A percentile compares a stretch with the other conserved stretches of the same genome.
phyloP scores from a whole-genome alignment of 2,113 vertebrate genomes.

The Phoxinus phoxinus region DNA sequence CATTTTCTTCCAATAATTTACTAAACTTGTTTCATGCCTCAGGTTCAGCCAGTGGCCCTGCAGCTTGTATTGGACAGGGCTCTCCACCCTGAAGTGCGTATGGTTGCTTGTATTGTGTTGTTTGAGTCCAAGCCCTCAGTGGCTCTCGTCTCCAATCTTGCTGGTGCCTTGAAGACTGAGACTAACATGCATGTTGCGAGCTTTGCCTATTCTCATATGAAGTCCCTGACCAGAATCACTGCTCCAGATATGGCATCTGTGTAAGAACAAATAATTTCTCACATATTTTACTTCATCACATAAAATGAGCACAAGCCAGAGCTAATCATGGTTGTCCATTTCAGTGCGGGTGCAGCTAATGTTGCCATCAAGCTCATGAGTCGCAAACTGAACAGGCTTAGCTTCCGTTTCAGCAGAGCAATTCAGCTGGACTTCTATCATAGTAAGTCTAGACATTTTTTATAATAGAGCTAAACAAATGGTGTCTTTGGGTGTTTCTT shows the following conservation, averaged over 20 bases:
- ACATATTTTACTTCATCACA: neutral
- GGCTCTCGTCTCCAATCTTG: conserved; percentile 74
- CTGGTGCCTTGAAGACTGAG: conserved; percentile 76
- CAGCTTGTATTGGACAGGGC: conserved; percentile 78
- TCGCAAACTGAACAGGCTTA: conserved; percentile 73
- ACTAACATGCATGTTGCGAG: conserved; percentile 81
- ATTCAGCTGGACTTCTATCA: conserved; percentile 66
- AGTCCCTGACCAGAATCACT: conserved; percentile 77
- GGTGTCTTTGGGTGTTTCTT: neutral
- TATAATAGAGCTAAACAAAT: neutral
- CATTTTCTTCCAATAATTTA: neutral
- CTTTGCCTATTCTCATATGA: conserved; percentile 84
- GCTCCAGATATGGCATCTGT: conserved; percentile 67
- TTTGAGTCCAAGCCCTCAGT: conserved; percentile 81
- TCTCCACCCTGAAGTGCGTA: conserved; percentile 77
- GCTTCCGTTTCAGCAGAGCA: conserved; percentile 79
- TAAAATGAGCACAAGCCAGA: neutral
- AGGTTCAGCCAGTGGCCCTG: conserved; percentile 82
- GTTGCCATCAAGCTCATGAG: conserved; percentile 81
- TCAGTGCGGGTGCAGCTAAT: conserved; percentile 82
- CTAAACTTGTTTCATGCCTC: conserved; percentile 10
- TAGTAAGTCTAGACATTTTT: neutral
- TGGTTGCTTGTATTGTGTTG: conserved; percentile 80
- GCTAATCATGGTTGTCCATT: conserved; percentile 27
- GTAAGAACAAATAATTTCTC: conserved; percentile 72